Conservation (phyloP, 2,113 vertebrate species). For the Corydoras maculifer region DNA sequence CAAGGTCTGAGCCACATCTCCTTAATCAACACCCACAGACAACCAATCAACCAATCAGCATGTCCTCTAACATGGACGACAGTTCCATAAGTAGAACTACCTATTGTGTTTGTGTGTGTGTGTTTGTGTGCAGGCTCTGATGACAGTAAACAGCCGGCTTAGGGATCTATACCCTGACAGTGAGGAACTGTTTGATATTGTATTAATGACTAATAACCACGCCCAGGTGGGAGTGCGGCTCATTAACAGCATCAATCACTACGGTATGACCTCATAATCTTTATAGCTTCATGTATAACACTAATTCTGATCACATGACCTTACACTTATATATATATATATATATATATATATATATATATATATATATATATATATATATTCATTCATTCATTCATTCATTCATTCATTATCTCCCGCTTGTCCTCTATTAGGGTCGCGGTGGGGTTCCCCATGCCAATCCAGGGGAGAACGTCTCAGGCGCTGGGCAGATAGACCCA, state of each 20-base stretch:
- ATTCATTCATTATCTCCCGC: too few relatives aligned
- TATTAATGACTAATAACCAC: conserved; percentile 95
- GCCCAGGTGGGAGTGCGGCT: conserved; percentile 94
- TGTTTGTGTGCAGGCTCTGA: conserved; percentile 56
- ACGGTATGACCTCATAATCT: conserved; percentile 66
- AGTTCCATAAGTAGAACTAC: too few relatives aligned
- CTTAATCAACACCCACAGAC: not conserved
- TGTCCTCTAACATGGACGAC: not conserved
- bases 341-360: too few relatives aligned
- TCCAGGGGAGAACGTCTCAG: too few relatives aligned
- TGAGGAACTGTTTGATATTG: conserved; percentile 92
- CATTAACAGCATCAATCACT: conserved; percentile 97
- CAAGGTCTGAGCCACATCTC: conserved; percentile 66
- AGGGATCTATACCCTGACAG: conserved; percentile 82
- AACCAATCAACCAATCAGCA: too few relatives aligned
- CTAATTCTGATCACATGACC: not conserved
- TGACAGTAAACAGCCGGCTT: conserved; percentile 79
- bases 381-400: too few relatives aligned
- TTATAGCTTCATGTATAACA: not conserved
- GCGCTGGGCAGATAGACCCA: too few relatives aligned
- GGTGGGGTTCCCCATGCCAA: too few relatives aligned
- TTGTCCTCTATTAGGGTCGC: too few relatives aligned
- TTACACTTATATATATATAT: too few relatives aligned
- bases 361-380: too few relatives aligned
- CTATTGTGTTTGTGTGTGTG: not conserved